A percentile compares a stretch with the other conserved stretches of the same genome.
Evolutionary conservation across 2,113 vertebrate genomes (phyloP).

Genomic region (Lasiurus borealis): DNA sequence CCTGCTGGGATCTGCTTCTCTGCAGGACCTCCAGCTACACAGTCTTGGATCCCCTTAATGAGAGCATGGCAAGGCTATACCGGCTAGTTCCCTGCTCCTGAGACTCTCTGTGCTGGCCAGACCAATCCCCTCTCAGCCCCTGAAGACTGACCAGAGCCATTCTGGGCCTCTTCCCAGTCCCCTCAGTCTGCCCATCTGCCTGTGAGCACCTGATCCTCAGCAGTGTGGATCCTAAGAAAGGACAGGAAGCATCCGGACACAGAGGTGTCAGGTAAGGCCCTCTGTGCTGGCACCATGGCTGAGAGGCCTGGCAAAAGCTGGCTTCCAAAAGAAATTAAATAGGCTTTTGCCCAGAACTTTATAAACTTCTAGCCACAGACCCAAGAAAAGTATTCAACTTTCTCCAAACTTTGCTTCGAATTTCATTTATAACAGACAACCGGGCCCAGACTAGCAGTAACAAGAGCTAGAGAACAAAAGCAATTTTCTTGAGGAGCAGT

Average conservation of each 20-base stretch:
- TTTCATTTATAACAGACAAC: constrained; percentile 7
- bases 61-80: neutral
- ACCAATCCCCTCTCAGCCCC: neutral
- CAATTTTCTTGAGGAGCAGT: constrained; percentile 47
- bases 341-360: neutral
- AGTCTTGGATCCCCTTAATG: neutral
- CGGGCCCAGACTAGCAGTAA: neutral
- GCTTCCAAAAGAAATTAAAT: neutral
- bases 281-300: neutral
- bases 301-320: neutral
- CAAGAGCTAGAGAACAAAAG: constrained; percentile 43
- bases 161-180: neutral
- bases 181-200: too few species aligned
- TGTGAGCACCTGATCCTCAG: neutral
- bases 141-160: neutral
- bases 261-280: neutral
- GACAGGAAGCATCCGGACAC: neutral
- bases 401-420: constrained; percentile 44
- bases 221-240: neutral
- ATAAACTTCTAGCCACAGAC: neutral
- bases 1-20: neutral
- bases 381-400: constrained; percentile 11
- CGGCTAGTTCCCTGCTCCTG: neutral
- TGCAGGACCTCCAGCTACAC: neutral
- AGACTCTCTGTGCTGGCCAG: neutral